phyloP scores from a whole-genome alignment of 2,888 invertebrate genomes.

The Abrostola tripartita region DNA sequence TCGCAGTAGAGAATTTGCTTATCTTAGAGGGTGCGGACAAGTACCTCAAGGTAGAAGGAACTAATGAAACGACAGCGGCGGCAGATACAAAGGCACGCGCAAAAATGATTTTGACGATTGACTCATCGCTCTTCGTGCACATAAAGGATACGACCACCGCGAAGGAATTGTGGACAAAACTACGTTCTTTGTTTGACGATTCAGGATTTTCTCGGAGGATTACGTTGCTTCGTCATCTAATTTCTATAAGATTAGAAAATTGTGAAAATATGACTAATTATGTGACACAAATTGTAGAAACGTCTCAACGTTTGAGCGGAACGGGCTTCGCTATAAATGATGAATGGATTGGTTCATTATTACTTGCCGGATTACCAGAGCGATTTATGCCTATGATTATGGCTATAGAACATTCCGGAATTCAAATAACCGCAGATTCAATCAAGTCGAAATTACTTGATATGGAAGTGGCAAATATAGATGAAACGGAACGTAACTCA shows the following conservation, averaged over 20 bases:
- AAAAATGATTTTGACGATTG: conserved; percentile 8
- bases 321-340: conserved; percentile 14
- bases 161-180: conserved; percentile 6
- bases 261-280: conserved; percentile 7
- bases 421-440: neutral
- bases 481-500: too few relatives aligned
- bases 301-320: neutral
- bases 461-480: too few relatives aligned
- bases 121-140: neutral
- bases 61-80: too few relatives aligned
- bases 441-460: conserved; percentile 5
- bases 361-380: conserved; percentile 8
- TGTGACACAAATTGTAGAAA: conserved; percentile 9
- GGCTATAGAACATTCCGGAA: conserved; percentile 12
- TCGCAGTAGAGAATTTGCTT: too few relatives aligned
- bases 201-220: conserved; percentile 13
- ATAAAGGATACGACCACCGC: neutral
- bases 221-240: conserved; percentile 6
- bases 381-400: conserved; percentile 3
- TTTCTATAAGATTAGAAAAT: conserved; percentile 1
- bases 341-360: conserved; percentile 5
- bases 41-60: too few relatives aligned
- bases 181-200: conserved; percentile 4
- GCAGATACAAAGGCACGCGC: too few relatives aligned
- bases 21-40: too few relatives aligned